Base-by-base conservation (phyloP, 1,140 invertebrate genomes). In the Cryptotermes secundus region DNA sequence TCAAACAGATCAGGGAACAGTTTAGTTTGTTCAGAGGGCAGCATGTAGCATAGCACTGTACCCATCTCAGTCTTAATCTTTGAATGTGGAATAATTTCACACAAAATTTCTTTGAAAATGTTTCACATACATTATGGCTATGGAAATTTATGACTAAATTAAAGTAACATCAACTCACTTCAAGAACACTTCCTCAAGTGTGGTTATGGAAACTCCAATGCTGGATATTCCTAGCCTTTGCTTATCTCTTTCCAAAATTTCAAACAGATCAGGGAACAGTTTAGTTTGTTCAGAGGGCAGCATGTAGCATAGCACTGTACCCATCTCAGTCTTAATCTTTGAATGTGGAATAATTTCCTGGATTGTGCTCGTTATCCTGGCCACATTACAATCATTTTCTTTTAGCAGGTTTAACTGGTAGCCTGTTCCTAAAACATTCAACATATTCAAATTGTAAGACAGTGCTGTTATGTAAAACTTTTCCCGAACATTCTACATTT, bases 171-270 rank as follows among this genome's bases (percentile, higher is more conserved):
- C 45, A 49, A 19, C 90, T 90, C 89, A 96, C 95, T 94, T 95
- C 31, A 97, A 88, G 88, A 97, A 97, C 19, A 97, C 96, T 90
- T 97, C 95, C 88, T 97, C 96, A 87, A 97, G 91, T 0, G 96
- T 97, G 16, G 96, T 96, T 4, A 96, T 92, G 0, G 95, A 95
- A 1, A 96, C 93, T 3, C 96, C 96, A 86, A 96, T 95, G 35
- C 94, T 94, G 34, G 92, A 90, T 80, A 97, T 93, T 0, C 93
- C 94, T 12, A 96, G 88, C 45, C 91, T 87, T 0, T 89, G 87
- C 85, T 92, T 92, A 16, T 92, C 89, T 0, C 86, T 84, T 87
- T 97, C 95, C 34, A 97, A 87, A 26, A 91, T 88, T 31, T 91
- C 89, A 87, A 97, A 93, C 79, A 96, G 89, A 79, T 90, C 88